A percentile compares a stretch with the other conserved stretches of the same genome.
Conservation (phyloP, 2,888 invertebrate genomes). For the Chaetogeoica ovagalla region DNA sequence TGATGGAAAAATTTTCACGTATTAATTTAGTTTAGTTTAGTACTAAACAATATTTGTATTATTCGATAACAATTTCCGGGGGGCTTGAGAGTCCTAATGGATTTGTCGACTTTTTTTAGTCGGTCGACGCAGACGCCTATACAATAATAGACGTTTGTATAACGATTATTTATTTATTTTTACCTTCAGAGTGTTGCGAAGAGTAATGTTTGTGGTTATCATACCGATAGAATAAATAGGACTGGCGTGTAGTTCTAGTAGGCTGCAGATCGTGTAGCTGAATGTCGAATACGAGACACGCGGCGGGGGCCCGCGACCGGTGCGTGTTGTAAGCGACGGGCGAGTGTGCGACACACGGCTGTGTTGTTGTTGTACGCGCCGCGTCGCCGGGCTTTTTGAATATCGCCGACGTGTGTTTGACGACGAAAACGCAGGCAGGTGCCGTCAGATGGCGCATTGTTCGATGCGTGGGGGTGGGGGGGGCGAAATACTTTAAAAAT, state of each 20-base stretch:
- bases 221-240: background rate
- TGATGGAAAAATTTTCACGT: too few relatives aligned
- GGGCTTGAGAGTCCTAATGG: too few relatives aligned
- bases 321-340: background rate
- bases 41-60: too few relatives aligned
- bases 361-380: background rate
- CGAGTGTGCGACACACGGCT: background rate
- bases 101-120: too few relatives aligned
- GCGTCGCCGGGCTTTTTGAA: conserved; percentile 20
- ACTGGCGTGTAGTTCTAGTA: background rate
- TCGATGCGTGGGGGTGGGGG: too few relatives aligned
- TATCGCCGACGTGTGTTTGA: background rate
- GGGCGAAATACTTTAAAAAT: too few relatives aligned
- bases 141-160: too few relatives aligned
- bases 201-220: conserved; percentile 13
- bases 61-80: too few relatives aligned
- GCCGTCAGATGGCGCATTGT: background rate
- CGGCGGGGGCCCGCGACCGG: background rate
- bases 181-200: conserved; percentile 28
- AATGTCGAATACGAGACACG: background rate
- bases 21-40: too few relatives aligned
- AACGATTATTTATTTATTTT: background rate
- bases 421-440: conserved; percentile 1
- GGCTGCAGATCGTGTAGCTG: background rate
- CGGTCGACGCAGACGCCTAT: too few relatives aligned